phyloP scores from a whole-genome alignment of 2,797 vertebrate genomes.

The Gadopsis bispinosus region DNA sequence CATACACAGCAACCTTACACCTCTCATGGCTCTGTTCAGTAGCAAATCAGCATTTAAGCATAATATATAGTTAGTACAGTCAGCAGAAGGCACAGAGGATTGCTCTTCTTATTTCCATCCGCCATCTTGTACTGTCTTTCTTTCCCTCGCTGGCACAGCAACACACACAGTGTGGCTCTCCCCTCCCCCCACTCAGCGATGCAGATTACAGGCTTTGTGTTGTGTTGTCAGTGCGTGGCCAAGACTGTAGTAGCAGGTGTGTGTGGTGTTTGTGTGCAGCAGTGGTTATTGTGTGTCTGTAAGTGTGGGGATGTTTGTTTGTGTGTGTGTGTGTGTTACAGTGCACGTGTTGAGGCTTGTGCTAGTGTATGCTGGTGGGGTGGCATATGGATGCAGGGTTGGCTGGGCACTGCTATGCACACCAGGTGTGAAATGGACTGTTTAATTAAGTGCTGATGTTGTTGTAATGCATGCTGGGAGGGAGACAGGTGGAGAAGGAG shows the following conservation, averaged over 20 bases:
- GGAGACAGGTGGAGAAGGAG: constrained; percentile 46
- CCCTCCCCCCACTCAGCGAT: constrained; percentile 74
- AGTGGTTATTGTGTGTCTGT: constrained; percentile 36
- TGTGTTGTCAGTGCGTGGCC: constrained; percentile 80
- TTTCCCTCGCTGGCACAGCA: constrained; percentile 74
- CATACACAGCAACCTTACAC: constrained; percentile 37
- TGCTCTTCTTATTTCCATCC: constrained; percentile 71
- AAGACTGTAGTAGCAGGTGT: constrained; percentile 79
- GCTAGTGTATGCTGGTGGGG: constrained; percentile 64
- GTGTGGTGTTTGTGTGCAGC: constrained; percentile 58
- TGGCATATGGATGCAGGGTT: constrained; percentile 87
- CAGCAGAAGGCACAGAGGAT: constrained; percentile 62
- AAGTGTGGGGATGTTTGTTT: constrained; percentile 7
- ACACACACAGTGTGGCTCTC: constrained; percentile 68
- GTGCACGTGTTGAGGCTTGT: constrained; percentile 74
- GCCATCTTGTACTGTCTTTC: constrained; percentile 80
- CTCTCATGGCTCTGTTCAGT: constrained; percentile 44
- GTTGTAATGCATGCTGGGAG: constrained; percentile 86
- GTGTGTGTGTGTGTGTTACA: constrained; percentile 48
- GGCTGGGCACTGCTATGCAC: constrained; percentile 85
- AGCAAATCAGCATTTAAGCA: constrained; percentile 47
- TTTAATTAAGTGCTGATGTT: constrained; percentile 91
- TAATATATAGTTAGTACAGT: constrained; percentile 65
- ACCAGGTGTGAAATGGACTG: constrained; percentile 90
- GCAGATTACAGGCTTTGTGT: constrained; percentile 86